These are phyloP conservation scores for Atethmia centrago DNA, from an alignment of 2,888 invertebrate genomes.

Conservation along the genomic window DNA sequence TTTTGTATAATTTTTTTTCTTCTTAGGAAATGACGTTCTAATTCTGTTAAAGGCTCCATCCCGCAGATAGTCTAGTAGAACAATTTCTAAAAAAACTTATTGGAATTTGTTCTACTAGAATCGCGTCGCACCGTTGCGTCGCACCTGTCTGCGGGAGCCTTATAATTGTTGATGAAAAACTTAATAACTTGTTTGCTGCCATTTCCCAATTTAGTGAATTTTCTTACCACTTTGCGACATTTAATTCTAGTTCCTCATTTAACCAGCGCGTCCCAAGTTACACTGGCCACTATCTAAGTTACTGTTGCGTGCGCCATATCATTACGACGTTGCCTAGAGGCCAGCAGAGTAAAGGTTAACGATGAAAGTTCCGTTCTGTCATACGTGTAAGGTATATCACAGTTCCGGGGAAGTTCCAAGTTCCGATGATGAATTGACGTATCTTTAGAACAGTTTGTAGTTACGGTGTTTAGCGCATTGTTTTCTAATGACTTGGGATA, in stretches of 20 bases:
- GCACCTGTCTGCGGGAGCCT: no score
- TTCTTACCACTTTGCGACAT: no score
- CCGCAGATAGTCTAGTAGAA: no score
- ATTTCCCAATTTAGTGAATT: background rate
- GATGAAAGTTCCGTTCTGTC: conserved; percentile 75
- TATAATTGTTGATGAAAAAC: no score
- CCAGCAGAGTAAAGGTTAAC: conserved; percentile 76
- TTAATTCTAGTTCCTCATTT: conserved; percentile 7
- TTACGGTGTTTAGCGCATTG: conserved; percentile 34
- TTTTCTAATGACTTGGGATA: conserved; percentile 49
- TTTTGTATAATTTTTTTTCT: no score
- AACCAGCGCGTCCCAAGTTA: conserved; percentile 17
- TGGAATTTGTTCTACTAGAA: no score
- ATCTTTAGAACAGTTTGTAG: conserved; percentile 19
- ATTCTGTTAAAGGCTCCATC: no score
- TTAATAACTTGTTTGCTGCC: no score
- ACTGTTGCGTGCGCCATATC: conserved; percentile 66
- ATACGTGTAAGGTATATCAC: conserved; percentile 46
- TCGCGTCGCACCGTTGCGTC: no score
- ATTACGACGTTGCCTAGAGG: conserved; percentile 69
- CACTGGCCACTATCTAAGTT: conserved; percentile 19
- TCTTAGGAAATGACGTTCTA: no score
- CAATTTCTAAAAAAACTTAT: no score
- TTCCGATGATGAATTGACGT: conserved; percentile 54
- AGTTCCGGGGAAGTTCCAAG: conserved; percentile 46